These are phyloP conservation scores for Dicerorhinus sumatrensis DNA, from an alignment of 2,113 vertebrate species.

Conservation along the genomic window DNA sequence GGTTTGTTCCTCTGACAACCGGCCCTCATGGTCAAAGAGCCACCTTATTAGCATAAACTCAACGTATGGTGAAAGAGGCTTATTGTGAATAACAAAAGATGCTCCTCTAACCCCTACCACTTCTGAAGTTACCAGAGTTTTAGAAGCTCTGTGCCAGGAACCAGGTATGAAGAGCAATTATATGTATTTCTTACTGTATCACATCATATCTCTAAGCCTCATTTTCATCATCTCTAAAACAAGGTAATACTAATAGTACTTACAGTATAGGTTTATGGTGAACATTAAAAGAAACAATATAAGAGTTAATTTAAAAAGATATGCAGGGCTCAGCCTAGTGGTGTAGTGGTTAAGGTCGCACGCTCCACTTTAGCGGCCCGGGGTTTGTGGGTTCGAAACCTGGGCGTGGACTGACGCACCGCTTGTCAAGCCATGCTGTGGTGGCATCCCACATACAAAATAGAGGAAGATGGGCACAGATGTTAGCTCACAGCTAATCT, in stretches of 20 bases:
- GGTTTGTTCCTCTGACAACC: neutral
- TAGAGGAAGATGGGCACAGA: no score
- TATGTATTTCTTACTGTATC: neutral
- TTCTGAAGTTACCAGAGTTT: neutral
- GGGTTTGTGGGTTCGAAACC: no score
- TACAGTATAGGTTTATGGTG: neutral
- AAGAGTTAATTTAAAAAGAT: neutral
- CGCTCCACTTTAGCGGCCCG: no score
- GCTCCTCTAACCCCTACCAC: neutral
- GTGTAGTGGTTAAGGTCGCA: no score
- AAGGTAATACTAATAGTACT: neutral
- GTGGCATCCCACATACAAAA: no score
- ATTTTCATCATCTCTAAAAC: neutral
- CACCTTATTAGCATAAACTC: neutral
- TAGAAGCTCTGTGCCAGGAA: neutral
- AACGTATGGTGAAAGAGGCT: neutral
- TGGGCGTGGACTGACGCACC: no score
- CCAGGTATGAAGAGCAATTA: neutral
- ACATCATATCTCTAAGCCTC: neutral
- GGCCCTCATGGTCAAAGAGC: neutral
- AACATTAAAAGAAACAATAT: neutral
- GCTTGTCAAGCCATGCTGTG: no score
- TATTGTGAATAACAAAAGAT: neutral
- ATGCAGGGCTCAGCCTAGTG: no score
- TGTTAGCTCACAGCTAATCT: no score